Evolutionary conservation across 1,140 invertebrate species (phyloP).

Genomic region (Drosophila parvula): DNA sequence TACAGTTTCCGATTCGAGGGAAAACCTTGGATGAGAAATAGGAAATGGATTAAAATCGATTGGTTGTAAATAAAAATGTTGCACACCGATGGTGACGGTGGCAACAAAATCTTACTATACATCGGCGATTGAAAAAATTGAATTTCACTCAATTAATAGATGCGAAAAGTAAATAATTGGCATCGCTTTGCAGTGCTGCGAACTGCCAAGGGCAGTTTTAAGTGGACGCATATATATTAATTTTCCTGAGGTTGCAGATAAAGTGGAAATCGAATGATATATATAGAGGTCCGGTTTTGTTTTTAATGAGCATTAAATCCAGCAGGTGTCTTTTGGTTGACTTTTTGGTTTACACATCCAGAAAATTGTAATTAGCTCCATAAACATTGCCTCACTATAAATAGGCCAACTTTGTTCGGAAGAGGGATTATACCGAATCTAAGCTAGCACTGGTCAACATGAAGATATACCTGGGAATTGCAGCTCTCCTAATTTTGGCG

Average conservation of each 20-base stretch:
- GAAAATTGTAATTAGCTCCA: neutral
- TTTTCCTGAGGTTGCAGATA: neutral
- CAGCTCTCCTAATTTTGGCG: neutral
- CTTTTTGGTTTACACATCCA: neutral
- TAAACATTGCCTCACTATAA: too few species aligned
- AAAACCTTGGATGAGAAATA: conserved; percentile 13
- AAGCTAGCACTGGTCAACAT: neutral
- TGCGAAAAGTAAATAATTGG: conserved; percentile 59
- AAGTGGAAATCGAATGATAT: neutral
- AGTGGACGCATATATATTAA: conserved; percentile 12
- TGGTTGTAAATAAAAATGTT: conserved; percentile 27
- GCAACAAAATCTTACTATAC: neutral
- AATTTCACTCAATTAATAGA: conserved; percentile 66
- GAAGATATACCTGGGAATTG: neutral
- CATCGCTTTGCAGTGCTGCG: conserved; percentile 35
- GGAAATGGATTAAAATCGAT: conserved; percentile 39
- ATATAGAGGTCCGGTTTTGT: too few species aligned
- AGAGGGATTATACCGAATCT: neutral
- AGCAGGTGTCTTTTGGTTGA: neutral
- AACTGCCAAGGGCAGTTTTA: conserved; percentile 36
- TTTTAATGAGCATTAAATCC: neutral
- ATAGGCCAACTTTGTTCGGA: too few species aligned
- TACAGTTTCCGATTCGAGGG: conserved; percentile 48
- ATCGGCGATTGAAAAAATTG: conserved; percentile 20
- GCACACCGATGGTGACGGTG: neutral